Base-by-base conservation (phyloP, 2,888 invertebrate genomes). In the Endotricha flammealis region DNA sequence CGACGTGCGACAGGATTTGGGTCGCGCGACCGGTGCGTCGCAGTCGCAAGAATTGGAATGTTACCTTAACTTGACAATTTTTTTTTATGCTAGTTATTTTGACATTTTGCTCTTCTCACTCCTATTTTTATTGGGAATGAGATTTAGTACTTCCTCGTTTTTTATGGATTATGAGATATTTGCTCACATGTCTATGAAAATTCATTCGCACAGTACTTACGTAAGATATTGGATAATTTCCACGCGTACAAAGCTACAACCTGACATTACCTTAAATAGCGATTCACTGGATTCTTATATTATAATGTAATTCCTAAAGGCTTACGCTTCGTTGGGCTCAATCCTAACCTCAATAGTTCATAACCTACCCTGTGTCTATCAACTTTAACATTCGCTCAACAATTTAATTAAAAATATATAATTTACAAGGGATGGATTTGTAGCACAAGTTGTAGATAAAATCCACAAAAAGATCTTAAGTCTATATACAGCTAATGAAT, bases 291-390 rank as follows among this genome's bases (percentile, higher is more conserved):
- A 32, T 49, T 40, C 20, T 7, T 4, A 20, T 2, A 38, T 36
- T 50, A 42, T 36, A 39, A 49, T 29, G 36, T 38, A 37, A n/a
- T 23, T 42, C 46, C 43, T 64, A 64, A 40, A 55, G 44, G 46
- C 64, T 35, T 62, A 68, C 53, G 50, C 52, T 73, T 76, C 75
- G 71, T 74, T 76, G 75, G 74, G 73, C 57, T 76, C 69, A 66
- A 12, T 65, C 66, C 67, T 70, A 64, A 66, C 70, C n/a, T n/a
- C n/a, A n/a, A n/a, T n/a, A n/a, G n/a, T 64, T 69, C 64, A 57
- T 61, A 53, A 70, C 71, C 75, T 78, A 79, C 76, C 80, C 80
- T 80, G 78, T 78, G 56, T 56, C 66, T 69, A 71, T 61, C 61
- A 65, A 62, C 53, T 46, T 63, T 57, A 67, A 65, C 66, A 56